Percentiles rank a stretch among this genome's conserved stretches.
phyloP scores from a whole-genome alignment of 2,797 vertebrate species.

The Lindbergichthys nudifrons region DNA sequence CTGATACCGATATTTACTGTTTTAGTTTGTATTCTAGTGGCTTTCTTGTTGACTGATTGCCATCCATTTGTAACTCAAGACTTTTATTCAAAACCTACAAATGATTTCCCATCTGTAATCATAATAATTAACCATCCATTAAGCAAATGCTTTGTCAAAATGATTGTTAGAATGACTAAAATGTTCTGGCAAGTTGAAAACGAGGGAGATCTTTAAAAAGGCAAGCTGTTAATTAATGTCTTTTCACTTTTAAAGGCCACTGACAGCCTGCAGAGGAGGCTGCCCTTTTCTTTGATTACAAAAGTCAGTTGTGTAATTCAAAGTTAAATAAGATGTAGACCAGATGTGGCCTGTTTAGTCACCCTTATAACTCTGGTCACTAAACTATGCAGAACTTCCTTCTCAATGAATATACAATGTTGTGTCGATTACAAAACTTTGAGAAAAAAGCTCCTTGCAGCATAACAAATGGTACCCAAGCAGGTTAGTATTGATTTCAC shows the following conservation, averaged over 20 bases:
- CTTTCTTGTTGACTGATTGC: neutral
- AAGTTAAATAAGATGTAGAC: neutral
- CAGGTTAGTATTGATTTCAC: slow-evolving; percentile 39
- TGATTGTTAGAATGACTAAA: slow-evolving; percentile 9
- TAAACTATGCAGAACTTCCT: neutral
- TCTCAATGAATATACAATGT: neutral
- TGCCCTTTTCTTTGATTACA: neutral
- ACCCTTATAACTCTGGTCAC: slow-evolving; percentile 9
- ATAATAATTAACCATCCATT: slow-evolving; percentile 1
- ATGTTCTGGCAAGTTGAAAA: slow-evolving; percentile 7
- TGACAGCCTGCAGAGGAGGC: slow-evolving; percentile 10
- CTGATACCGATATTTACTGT: neutral
- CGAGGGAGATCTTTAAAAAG: slow-evolving; percentile 6
- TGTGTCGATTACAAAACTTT: slow-evolving; percentile 2
- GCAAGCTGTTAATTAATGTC: slow-evolving; percentile 13
- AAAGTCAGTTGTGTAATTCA: slow-evolving; percentile 15
- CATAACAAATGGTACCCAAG: slow-evolving; percentile 16
- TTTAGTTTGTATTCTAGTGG: neutral
- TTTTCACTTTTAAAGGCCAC: slow-evolving; percentile 40
- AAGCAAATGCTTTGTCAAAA: neutral
- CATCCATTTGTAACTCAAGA: neutral
- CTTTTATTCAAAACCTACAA: neutral
- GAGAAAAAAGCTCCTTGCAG: slow-evolving; percentile 9
- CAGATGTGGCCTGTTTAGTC: slow-evolving; percentile 13
- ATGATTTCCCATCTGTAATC: neutral